Evolutionary conservation across 2,113 vertebrate genomes (phyloP).

Genomic region (Pseudorhombus dupliciocellatus): DNA sequence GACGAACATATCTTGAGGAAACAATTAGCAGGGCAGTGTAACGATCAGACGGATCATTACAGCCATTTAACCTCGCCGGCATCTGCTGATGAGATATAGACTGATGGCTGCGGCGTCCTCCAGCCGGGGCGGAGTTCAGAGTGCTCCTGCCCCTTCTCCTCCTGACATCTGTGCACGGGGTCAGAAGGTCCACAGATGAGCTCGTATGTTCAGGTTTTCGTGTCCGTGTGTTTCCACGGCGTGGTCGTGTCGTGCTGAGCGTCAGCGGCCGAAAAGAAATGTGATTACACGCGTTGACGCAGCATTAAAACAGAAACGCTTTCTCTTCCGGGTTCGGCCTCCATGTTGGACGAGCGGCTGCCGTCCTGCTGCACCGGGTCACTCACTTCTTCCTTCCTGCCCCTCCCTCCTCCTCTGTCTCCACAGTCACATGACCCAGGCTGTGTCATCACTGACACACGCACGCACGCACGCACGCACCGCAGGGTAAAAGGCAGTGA

Average conservation of each 20-base stretch:
- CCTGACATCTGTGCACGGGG: neutral
- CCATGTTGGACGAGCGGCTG: constrained; percentile 58
- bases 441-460: constrained; percentile 47
- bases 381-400: constrained; percentile 82
- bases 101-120: neutral
- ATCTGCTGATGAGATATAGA: constrained; percentile 45
- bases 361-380: constrained; percentile 34
- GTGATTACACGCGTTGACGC: neutral
- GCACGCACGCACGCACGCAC: constrained; percentile 39
- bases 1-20: constrained; percentile 58
- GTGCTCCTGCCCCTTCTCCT: neutral
- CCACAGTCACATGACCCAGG: constrained; percentile 51
- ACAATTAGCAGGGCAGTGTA: constrained; percentile 62
- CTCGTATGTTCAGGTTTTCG: too few species aligned
- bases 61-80: constrained; percentile 55
- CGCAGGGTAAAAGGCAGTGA: constrained; percentile 8
- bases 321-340: constrained; percentile 49
- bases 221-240: neutral
- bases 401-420: constrained; percentile 71
- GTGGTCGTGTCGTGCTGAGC: too few species aligned
- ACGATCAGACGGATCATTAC: constrained; percentile 55
- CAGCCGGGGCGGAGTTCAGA: too few species aligned
- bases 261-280: accelerated
- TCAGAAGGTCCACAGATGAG: too few species aligned
- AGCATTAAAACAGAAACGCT: neutral